Conservation (phyloP, 1,140 invertebrate genomes). For the Drosophila murphyi region DNA sequence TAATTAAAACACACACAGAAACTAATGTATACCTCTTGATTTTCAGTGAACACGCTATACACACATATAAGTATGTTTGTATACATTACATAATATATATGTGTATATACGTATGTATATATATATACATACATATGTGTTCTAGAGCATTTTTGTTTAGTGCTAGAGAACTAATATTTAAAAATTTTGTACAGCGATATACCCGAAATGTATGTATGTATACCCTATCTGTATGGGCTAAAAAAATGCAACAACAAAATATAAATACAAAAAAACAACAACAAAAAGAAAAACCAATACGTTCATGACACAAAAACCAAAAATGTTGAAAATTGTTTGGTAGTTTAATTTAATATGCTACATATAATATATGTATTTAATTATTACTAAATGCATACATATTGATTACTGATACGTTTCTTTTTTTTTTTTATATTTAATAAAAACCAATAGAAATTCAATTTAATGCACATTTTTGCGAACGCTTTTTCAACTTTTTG, state of each 20-base stretch:
- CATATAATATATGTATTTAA: conserved; percentile 31
- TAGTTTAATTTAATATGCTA: conserved; percentile 43
- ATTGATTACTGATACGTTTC: conserved; percentile 13
- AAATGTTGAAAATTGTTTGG: conserved; percentile 41
- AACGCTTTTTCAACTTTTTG: conserved; percentile 29
- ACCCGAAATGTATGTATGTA: conserved; percentile 16
- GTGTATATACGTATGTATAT: conserved; percentile 43
- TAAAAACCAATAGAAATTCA: conserved; percentile 48
- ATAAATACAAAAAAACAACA: background rate
- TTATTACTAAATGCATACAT: conserved; percentile 23
- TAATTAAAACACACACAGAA: conserved; percentile 29
- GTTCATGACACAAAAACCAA: conserved; percentile 19
- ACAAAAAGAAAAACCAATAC: background rate
- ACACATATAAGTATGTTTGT: conserved; percentile 26
- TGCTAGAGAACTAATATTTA: conserved; percentile 41
- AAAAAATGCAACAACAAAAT: background rate
- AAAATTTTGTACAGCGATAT: conserved; percentile 61
- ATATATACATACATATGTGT: conserved; percentile 48
- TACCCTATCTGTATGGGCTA: conserved; percentile 15
- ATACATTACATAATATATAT: conserved; percentile 36
- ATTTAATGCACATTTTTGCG: conserved; percentile 8
- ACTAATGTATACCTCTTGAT: conserved; percentile 53
- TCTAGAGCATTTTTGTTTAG: conserved; percentile 64
- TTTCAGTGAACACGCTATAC: conserved; percentile 18
- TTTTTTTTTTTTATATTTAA: conserved; percentile 13